These are phyloP conservation scores for Himalopsyche tibetana DNA, from an alignment of 2,888 invertebrate genomes.

Conservation along the genomic window DNA sequence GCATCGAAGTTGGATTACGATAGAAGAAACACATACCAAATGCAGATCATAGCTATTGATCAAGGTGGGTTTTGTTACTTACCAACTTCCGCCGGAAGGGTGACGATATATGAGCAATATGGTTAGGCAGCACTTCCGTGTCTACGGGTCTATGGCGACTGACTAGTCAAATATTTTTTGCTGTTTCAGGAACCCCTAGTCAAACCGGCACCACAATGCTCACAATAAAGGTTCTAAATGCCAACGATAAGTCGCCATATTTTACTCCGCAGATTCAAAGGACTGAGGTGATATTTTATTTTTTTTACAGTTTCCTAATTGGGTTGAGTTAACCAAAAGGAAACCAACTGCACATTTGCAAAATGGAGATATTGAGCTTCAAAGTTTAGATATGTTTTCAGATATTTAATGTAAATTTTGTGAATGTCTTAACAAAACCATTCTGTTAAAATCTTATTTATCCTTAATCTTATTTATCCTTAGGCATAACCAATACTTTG, in stretches of 20 bases:
- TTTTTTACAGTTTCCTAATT: too few species aligned
- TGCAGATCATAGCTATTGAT: conserved; percentile 90
- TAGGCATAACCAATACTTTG: too few species aligned
- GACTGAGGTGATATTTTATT: conserved; percentile 78
- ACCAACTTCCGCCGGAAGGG: too few species aligned
- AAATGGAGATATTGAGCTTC: too few species aligned
- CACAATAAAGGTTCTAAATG: conserved; percentile 87
- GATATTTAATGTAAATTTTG: too few species aligned
- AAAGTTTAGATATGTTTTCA: too few species aligned
- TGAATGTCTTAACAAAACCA: too few species aligned
- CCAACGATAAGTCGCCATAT: conserved; percentile 91
- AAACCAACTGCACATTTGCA: too few species aligned
- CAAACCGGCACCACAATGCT: conserved; percentile 88
- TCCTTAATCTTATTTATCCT: too few species aligned
- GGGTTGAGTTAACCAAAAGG: too few species aligned
- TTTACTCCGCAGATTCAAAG: conserved; percentile 88
- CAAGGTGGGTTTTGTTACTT: conserved; percentile 74
- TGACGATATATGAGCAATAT: too few species aligned
- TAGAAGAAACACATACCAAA: conserved; percentile 85
- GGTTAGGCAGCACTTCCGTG: neutral
- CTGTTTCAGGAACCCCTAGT: conserved; percentile 82
- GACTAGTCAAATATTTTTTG: neutral
- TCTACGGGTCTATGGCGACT: neutral
- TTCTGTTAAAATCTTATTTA: too few species aligned
- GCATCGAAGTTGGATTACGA: conserved; percentile 90